phyloP scores from a whole-genome alignment of 2,797 vertebrate genomes.

The Channa striata region DNA sequence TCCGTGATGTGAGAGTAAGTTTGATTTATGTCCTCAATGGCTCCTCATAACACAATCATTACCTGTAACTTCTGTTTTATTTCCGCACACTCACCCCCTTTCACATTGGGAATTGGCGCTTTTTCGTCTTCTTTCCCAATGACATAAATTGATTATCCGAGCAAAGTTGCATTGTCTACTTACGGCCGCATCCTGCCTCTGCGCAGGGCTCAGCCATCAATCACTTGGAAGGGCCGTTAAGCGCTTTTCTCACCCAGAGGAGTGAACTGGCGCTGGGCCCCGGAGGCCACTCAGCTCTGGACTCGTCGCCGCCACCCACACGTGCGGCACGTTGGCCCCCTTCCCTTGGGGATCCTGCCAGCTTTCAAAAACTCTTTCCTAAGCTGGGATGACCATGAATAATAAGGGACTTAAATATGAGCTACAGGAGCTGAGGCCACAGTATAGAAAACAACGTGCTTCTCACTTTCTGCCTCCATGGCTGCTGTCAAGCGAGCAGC shows the following conservation, averaged over 20 bases:
- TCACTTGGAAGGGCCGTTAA: conserved; percentile 63
- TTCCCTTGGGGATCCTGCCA: conserved; percentile 7
- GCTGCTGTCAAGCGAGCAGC: conserved; percentile 57
- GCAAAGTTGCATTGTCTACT: conserved; percentile 42
- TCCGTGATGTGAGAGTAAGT: not conserved
- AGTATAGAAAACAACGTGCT: conserved; percentile 39
- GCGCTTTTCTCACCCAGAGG: conserved; percentile 58
- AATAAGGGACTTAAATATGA: conserved; percentile 49
- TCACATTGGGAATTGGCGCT: conserved; percentile 22
- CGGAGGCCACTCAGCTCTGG: conserved; percentile 30
- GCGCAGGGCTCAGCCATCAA: conserved; percentile 52
- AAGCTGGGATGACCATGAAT: conserved; percentile 56
- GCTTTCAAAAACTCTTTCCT: conserved; percentile 33
- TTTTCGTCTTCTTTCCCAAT: conserved; percentile 27
- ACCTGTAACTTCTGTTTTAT: conserved; percentile 40
- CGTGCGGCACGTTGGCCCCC: conserved; percentile 10
- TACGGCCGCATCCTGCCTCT: conserved; percentile 40
- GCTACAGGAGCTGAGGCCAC: conserved; percentile 35
- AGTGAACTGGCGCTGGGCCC: conserved; percentile 49
- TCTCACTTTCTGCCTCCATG: conserved; percentile 27
- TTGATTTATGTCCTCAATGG: conserved; percentile 51
- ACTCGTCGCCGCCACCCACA: too few relatives aligned
- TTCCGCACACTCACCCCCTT: conserved; percentile 38
- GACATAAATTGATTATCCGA: conserved; percentile 56
- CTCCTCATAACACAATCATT: conserved; percentile 54